These are phyloP conservation scores for Hypocryptadius cinnamomeus DNA, from an alignment of 2,113 vertebrate species.

Conservation along the genomic window DNA sequence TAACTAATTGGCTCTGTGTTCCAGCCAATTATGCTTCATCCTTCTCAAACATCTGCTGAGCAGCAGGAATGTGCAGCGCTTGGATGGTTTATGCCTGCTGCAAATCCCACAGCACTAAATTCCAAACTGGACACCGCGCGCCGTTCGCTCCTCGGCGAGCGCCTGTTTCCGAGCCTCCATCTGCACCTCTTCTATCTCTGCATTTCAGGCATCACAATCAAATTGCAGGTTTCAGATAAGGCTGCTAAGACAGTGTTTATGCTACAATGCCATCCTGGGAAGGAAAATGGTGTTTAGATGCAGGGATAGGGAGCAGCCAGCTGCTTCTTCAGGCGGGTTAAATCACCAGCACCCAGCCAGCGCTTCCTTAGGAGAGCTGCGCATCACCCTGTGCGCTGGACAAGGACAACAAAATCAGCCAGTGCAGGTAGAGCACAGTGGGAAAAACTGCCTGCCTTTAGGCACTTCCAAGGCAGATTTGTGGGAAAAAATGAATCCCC, in stretches of 20 bases:
- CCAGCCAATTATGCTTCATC: conserved; percentile 47
- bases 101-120: conserved; percentile 48
- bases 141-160: neutral
- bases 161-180: neutral
- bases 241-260: neutral
- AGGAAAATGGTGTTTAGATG: neutral
- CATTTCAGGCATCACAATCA: conserved; percentile 14
- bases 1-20: conserved; percentile 59
- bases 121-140: neutral
- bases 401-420: neutral
- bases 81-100: conserved; percentile 46
- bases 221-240: neutral
- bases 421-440: neutral
- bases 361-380: neutral
- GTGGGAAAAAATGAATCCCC: neutral
- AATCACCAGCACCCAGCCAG: neutral
- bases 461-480: neutral
- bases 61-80: conserved; percentile 27
- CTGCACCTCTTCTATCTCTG: neutral
- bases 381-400: neutral
- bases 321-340: neutral
- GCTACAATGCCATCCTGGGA: neutral
- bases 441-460: neutral
- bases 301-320: neutral
- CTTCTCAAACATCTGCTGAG: conserved; percentile 60